Conservation (phyloP, 1,140 invertebrate species). For the Drosophila nigromelanica region DNA sequence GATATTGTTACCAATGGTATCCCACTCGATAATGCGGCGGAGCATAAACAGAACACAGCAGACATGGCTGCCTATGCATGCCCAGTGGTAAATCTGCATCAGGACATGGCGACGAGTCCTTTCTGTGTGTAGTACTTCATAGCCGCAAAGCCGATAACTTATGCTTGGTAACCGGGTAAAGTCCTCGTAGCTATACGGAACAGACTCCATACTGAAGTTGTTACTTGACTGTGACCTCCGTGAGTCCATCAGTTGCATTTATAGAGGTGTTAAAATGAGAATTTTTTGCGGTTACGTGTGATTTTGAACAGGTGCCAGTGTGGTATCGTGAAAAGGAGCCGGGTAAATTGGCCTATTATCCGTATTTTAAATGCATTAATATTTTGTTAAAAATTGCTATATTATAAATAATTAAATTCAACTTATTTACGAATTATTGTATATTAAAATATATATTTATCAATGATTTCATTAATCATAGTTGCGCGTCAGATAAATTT, state of each 20-base stretch:
- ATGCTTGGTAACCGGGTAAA: conserved; percentile 31
- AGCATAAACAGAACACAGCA: conserved; percentile 33
- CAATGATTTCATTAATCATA: too few species aligned
- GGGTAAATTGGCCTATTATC: too few species aligned
- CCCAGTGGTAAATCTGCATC: conserved; percentile 26
- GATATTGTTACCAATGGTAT: conserved; percentile 15
- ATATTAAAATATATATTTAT: too few species aligned
- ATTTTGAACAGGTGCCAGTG: conserved; percentile 5
- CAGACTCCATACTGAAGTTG: conserved; percentile 32
- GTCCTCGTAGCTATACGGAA: conserved; percentile 42
- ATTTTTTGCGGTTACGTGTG: conserved; percentile 33
- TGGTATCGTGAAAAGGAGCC: not conserved
- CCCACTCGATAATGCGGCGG: conserved; percentile 29
- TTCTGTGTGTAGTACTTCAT: conserved; percentile 17
- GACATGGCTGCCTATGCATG: conserved; percentile 31
- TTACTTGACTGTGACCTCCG: not conserved
- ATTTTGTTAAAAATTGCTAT: not conserved
- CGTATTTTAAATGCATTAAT: too few species aligned
- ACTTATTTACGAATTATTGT: not conserved
- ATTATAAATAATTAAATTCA: not conserved
- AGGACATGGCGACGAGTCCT: not conserved
- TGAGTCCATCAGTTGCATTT: conserved; percentile 9
- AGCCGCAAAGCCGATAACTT: conserved; percentile 35
- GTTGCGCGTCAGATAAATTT: too few species aligned
- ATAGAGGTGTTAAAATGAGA: conserved; percentile 30